Percentiles rank a stretch among this genome's conserved stretches.
Evolutionary conservation across 2,113 vertebrate genomes (phyloP).

Genomic region (Nesogale talazaci): DNA sequence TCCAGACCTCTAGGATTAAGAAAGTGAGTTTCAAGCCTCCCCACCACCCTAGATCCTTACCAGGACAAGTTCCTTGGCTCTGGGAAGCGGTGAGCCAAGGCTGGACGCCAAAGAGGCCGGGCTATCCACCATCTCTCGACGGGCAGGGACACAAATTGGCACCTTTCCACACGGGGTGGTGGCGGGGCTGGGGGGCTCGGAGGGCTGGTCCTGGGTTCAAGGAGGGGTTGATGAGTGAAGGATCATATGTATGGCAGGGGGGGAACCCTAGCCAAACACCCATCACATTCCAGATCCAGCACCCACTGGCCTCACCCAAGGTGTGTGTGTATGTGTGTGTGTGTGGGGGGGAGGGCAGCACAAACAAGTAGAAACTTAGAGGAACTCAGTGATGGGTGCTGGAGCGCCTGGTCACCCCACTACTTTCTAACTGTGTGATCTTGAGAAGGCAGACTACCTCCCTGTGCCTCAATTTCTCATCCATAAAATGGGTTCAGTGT

Average conservation of each 20-base stretch:
- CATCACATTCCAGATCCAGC: background rate
- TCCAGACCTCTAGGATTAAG: background rate
- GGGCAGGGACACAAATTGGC: constrained; percentile 62
- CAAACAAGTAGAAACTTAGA: background rate
- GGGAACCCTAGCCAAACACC: background rate
- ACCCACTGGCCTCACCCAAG: background rate
- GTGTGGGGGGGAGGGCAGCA: background rate
- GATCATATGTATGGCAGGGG: background rate
- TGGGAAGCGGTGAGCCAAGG: constrained; percentile 85
- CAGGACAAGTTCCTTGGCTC: constrained; percentile 87
- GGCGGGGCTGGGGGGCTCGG: constrained; percentile 87
- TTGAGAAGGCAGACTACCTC: background rate
- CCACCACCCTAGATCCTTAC: constrained; percentile 75
- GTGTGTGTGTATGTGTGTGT: too few relatives aligned
- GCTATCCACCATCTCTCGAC: constrained; percentile 87
- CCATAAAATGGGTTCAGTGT: background rate
- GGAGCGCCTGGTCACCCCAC: background rate
- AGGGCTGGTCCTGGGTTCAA: constrained; percentile 88
- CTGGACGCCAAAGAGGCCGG: constrained; percentile 87
- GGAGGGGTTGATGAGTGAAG: background rate
- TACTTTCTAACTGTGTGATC: background rate
- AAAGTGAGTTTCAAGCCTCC: background rate
- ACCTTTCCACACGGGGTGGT: constrained; percentile 84
- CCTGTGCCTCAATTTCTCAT: background rate
- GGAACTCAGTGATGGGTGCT: background rate